Evolutionary conservation across 2,797 vertebrate species (phyloP).

Genomic region (Tapera naevia): DNA sequence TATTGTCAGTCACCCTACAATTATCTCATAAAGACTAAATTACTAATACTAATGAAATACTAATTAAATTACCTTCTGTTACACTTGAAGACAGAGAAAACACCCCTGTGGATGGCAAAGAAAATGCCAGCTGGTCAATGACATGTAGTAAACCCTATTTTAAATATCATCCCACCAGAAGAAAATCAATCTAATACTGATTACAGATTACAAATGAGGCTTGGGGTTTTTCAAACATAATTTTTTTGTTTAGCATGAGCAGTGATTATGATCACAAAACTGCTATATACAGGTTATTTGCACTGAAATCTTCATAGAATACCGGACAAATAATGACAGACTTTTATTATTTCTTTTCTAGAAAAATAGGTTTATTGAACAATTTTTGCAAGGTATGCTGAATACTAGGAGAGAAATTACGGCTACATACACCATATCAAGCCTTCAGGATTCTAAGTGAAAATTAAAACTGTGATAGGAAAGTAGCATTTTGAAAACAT

Average conservation of each 20-base stretch:
- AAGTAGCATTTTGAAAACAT: background rate
- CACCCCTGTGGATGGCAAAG: background rate
- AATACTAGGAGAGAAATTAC: background rate
- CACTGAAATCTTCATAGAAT: background rate
- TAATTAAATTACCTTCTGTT: constrained; percentile 41
- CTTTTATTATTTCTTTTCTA: background rate
- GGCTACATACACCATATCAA: background rate
- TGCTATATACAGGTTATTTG: background rate
- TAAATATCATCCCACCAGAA: background rate
- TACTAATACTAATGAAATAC: background rate
- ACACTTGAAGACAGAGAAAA: background rate
- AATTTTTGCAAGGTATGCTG: background rate
- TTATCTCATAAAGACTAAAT: constrained; percentile 17
- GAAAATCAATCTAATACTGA: constrained; percentile 10
- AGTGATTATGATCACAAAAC: background rate
- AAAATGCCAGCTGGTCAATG: background rate
- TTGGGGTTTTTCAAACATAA: background rate
- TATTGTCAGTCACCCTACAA: constrained; percentile 19
- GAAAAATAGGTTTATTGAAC: background rate
- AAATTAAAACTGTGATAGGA: background rate
- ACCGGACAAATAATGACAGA: background rate
- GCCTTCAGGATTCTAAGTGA: background rate
- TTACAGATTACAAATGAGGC: background rate
- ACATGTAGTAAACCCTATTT: constrained; percentile 10
- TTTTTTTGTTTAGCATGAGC: background rate